phyloP scores from a whole-genome alignment of 2,888 invertebrate genomes.

The Cyaniris semiargus region DNA sequence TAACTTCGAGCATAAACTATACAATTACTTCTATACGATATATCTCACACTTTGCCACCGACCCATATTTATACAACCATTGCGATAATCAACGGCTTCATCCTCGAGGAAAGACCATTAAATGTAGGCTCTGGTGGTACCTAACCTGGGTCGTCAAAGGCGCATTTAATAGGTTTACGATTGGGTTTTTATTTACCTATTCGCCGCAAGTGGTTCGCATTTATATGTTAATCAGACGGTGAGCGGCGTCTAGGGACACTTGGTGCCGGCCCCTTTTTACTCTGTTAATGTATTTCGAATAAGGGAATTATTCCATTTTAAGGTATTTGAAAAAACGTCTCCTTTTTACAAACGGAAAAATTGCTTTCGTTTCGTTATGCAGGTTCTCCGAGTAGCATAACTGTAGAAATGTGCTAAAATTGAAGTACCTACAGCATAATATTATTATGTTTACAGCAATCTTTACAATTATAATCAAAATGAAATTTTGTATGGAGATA shows the following conservation, averaged over 20 bases:
- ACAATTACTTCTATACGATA: no score
- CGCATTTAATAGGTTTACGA: conserved; percentile 60
- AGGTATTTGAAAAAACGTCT: conserved; percentile 12
- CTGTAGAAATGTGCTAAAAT: no score
- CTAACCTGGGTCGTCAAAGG: conserved; percentile 42
- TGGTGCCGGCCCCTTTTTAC: conserved; percentile 43
- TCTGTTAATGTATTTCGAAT: conserved; percentile 28
- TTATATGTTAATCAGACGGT: conserved; percentile 61
- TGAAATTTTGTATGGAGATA: no score
- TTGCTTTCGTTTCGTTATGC: neutral
- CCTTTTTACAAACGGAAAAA: neutral
- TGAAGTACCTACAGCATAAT: no score
- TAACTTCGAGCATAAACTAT: no score
- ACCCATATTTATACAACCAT: no score
- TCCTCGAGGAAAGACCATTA: neutral
- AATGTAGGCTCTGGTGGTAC: conserved; percentile 30
- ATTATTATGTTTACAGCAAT: no score
- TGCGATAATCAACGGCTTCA: neutral
- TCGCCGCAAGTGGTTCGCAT: conserved; percentile 57
- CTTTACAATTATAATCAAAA: no score
- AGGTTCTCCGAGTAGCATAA: neutral
- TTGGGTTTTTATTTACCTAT: conserved; percentile 72
- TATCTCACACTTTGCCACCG: no score
- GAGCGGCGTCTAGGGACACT: conserved; percentile 47
- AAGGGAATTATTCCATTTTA: conserved; percentile 29